Base-by-base conservation (phyloP, 2,113 vertebrate species). In the Pomatostomus ruficeps region DNA sequence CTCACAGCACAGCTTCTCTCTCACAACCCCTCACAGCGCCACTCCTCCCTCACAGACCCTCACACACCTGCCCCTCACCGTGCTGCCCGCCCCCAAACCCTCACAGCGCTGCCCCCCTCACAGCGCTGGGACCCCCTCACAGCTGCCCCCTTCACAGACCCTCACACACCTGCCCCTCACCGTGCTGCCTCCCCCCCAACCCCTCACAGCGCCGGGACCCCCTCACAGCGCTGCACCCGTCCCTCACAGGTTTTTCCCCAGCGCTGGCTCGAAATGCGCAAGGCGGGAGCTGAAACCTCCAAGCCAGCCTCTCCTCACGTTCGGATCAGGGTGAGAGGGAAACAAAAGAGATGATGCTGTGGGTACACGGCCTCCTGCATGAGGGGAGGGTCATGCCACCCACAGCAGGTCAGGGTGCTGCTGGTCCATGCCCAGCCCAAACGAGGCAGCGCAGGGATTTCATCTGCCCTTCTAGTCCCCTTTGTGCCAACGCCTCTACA, bases 361-460 rank as follows among this genome's bases (percentile, higher is more conserved):
- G 20, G 31, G 24, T 33, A 5, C 3, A 0, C 1, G 20, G 48
- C 6, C 3, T 5, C 10, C 10, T 17, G 29, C 2, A 0, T 25
- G 46, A 75, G 12, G 19, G 6, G 36, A 18, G 17, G 12, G 10
- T 72, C 8, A 0, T 6, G 33, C 4, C 22, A 3, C 36, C 11
- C 31, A 11, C 23, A 11, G 57, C 9, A 3, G 5, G 19, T 55
- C 33, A 10, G 3, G 12, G 24, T 33, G 42, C 20, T 14, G 61
- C 33, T 18, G 31, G 2, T 14, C 42, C 2, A 1, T n/a, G 36
- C 26, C 38, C 17, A 19, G 55, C 31, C 17, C 28, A 10, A 22
- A 51, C 0, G 3, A 36, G n/a, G 14, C 26, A 45, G 10, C 0
- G 0, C 1, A 2, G 40, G 14, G 10, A 2, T 43, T 66, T 43